These are phyloP conservation scores for Pangasius krempfi DNA, from an alignment of 2,797 vertebrate species.

Conservation along the genomic window DNA sequence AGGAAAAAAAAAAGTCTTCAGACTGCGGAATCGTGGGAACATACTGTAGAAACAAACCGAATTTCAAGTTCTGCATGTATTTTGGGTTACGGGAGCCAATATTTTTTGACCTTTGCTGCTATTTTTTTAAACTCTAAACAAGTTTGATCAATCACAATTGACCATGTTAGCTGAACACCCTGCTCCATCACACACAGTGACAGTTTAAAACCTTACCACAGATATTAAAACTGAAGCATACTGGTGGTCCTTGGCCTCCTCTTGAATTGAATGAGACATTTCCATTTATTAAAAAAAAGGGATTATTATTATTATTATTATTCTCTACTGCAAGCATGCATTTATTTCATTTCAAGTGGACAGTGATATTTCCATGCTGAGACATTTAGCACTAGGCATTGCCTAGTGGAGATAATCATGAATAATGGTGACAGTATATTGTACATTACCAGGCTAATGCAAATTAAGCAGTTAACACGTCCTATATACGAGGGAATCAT, in stretches of 20 bases:
- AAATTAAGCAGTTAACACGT: background rate
- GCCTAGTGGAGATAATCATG: background rate
- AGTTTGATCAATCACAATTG: background rate
- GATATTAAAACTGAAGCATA: slow-evolving; percentile 5
- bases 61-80: background rate
- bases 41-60: background rate
- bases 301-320: background rate
- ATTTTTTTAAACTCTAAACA: background rate
- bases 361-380: background rate
- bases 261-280: background rate
- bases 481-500: background rate
- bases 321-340: background rate
- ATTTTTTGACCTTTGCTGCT: background rate
- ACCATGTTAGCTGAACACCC: background rate
- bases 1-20: background rate
- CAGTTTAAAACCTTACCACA: background rate
- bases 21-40: background rate
- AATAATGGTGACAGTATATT: background rate
- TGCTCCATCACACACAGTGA: background rate
- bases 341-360: background rate
- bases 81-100: background rate
- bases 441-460: background rate
- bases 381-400: background rate
- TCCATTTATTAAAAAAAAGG: background rate
- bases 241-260: background rate